Percentiles rank a stretch among this genome's conserved stretches.
These are phyloP conservation scores for Arctocebus calabarensis DNA, from an alignment of 2,797 vertebrate species.

Conservation along the genomic window DNA sequence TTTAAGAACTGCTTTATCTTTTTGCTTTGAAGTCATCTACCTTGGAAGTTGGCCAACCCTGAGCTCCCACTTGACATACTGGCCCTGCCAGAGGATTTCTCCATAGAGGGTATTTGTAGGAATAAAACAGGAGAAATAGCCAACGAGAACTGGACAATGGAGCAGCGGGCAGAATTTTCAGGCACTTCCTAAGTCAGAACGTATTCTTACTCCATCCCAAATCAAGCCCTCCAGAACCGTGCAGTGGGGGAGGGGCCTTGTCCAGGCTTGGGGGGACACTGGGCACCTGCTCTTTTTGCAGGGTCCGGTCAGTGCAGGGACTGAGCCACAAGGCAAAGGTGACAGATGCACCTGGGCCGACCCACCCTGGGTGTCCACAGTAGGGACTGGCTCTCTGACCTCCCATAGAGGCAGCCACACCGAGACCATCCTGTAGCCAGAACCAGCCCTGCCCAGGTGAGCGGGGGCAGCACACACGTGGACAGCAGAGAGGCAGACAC, in stretches of 20 bases:
- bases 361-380: neutral
- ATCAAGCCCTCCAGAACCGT: neutral
- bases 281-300: neutral
- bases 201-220: conserved; percentile 19
- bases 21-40: neutral
- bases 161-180: neutral
- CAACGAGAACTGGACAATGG: neutral
- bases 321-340: conserved; percentile 1
- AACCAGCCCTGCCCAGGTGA: too few species aligned
- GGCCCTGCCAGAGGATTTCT: neutral
- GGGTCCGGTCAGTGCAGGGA: neutral
- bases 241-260: neutral
- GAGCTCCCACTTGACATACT: neutral
- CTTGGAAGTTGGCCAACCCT: neutral
- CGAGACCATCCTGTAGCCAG: too few species aligned
- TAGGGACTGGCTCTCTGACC: neutral
- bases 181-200: neutral
- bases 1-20: conserved; percentile 24
- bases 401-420: too few species aligned
- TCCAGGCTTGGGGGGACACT: neutral
- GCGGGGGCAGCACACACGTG: too few species aligned
- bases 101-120: neutral
- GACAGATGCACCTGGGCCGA: too few species aligned
- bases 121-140: neutral
- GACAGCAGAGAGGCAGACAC: too few species aligned